These are phyloP conservation scores for Gadus macrocephalus DNA, from an alignment of 2,113 vertebrate genomes.

Conservation along the genomic window DNA sequence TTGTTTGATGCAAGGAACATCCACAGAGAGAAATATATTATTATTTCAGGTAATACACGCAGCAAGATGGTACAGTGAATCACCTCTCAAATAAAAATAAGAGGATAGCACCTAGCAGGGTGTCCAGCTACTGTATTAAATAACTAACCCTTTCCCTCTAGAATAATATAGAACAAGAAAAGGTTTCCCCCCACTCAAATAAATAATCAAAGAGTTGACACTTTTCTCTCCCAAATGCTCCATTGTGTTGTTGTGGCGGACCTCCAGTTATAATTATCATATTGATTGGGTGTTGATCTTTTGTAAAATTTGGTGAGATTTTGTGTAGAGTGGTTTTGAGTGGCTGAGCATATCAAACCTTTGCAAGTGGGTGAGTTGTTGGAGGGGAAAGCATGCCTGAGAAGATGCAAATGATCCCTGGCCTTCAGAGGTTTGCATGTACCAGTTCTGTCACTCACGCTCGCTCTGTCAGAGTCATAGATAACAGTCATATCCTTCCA, in stretches of 20 bases:
- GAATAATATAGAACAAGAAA: not conserved
- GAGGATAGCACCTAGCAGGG: not conserved
- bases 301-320: too few species aligned
- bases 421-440: slow-evolving; percentile 21
- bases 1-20: too few species aligned
- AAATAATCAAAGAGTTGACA: not conserved
- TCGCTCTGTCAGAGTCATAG: slow-evolving; percentile 15
- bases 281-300: too few species aligned
- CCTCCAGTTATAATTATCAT: too few species aligned
- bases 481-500: too few species aligned
- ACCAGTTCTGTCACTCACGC: slow-evolving; percentile 48
- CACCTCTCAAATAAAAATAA: not conserved
- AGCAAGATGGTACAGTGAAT: not conserved
- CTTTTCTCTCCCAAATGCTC: too few species aligned
- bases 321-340: slow-evolving; percentile 37
- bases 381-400: not conserved
- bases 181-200: not conserved
- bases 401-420: slow-evolving; percentile 29
- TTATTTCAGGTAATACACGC: too few species aligned
- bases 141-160: not conserved
- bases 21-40: too few species aligned
- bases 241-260: too few species aligned
- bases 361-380: slow-evolving; percentile 33
- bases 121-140: not conserved
- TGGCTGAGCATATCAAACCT: slow-evolving; percentile 38